Conservation (phyloP, 2,797 vertebrate species). For the Lateolabrax maculatus region DNA sequence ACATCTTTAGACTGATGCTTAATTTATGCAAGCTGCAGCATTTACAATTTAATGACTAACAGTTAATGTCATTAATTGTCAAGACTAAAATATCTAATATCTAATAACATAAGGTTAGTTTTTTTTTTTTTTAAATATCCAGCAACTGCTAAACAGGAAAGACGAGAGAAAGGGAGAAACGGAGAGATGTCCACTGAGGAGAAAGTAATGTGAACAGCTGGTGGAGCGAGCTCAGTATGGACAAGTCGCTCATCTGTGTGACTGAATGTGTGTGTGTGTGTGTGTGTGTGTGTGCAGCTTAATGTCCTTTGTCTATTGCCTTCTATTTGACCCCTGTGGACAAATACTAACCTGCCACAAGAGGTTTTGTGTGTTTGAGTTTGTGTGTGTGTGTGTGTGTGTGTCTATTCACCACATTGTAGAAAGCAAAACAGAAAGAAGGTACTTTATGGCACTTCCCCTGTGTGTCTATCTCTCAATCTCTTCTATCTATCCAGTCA, state of each 20-base stretch:
- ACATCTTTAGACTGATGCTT: background rate
- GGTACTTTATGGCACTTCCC: constrained; percentile 11
- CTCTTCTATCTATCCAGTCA: background rate
- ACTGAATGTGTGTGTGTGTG: constrained; percentile 12
- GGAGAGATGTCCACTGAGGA: constrained; percentile 61
- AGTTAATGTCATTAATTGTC: background rate
- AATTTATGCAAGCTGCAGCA: too few species aligned
- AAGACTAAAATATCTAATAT: background rate
- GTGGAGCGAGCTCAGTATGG: constrained; percentile 63
- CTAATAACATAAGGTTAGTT: background rate
- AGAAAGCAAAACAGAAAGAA: constrained; percentile 10
- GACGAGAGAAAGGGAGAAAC: constrained; percentile 8
- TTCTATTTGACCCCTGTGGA: constrained; percentile 71
- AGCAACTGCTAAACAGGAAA: background rate
- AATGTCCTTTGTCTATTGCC: constrained; percentile 76
- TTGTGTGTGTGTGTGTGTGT: constrained; percentile 13
- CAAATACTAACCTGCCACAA: constrained; percentile 67
- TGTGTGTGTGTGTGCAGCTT: constrained; percentile 43
- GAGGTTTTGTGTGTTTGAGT: constrained; percentile 25
- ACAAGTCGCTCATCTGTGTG: constrained; percentile 69
- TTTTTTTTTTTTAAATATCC: background rate
- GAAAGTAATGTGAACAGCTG: constrained; percentile 84
- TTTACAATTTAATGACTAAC: too few species aligned
- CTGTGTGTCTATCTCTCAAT: background rate
- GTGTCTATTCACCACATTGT: constrained; percentile 16